These are phyloP conservation scores for Tangara arthus DNA, from an alignment of 2,797 vertebrate species.

Conservation along the genomic window DNA sequence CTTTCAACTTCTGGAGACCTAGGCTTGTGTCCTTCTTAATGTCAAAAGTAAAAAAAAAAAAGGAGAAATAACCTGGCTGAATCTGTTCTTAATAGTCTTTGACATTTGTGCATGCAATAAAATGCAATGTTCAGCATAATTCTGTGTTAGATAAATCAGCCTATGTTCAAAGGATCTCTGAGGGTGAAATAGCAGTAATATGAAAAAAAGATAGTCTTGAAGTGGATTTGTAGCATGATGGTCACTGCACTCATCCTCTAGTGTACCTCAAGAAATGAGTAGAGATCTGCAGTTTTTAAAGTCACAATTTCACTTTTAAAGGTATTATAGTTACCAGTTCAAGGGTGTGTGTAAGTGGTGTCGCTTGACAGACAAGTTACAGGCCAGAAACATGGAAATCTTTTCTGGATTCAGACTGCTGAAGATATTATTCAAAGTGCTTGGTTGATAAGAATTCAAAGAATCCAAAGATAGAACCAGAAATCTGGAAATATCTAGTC, in stretches of 20 bases:
- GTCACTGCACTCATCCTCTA: background rate
- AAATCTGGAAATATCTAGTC: background rate
- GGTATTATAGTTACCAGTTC: background rate
- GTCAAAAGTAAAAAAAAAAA: background rate
- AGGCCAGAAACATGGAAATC: background rate
- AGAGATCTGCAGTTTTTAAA: background rate
- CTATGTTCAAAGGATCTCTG: background rate
- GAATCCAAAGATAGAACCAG: background rate
- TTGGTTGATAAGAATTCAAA: background rate
- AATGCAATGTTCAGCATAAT: background rate
- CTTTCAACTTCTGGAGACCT: conserved; percentile 39
- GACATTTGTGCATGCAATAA: background rate
- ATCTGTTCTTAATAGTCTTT: background rate
- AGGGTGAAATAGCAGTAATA: background rate
- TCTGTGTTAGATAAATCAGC: background rate
- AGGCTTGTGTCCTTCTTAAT: conserved; percentile 3
- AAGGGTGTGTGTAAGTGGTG: background rate
- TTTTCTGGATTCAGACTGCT: background rate
- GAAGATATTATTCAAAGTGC: background rate
- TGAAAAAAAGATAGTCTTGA: background rate
- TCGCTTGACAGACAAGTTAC: background rate
- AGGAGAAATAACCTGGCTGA: background rate
- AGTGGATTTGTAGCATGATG: background rate
- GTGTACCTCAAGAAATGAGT: background rate
- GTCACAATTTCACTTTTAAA: background rate